Percentiles rank a stretch among this genome's conserved stretches.
Evolutionary conservation across 2,888 invertebrate species (phyloP).

Genomic region (Acrobasis suavella): DNA sequence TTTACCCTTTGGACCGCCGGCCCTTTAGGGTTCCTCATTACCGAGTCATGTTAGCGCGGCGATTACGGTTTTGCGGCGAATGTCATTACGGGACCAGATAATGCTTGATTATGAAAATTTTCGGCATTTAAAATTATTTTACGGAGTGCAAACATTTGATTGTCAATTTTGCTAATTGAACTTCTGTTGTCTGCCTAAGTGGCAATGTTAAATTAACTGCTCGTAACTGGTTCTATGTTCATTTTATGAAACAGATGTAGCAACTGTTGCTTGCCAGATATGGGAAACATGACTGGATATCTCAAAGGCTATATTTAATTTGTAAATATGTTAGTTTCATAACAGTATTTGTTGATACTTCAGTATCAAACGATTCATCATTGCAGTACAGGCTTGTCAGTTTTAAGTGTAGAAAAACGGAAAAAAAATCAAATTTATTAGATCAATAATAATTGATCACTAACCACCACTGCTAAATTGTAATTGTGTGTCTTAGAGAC

Average conservation of each 20-base stretch:
- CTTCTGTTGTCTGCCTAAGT: constrained; percentile 30
- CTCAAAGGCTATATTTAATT: too few relatives aligned
- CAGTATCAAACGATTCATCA: too few relatives aligned
- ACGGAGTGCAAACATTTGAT: constrained; percentile 50
- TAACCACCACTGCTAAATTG: too few relatives aligned
- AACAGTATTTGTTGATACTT: too few relatives aligned
- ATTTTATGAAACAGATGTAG: not conserved
- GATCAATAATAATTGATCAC: too few relatives aligned
- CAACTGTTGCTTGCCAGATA: not conserved
- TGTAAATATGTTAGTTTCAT: too few relatives aligned
- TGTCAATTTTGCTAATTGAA: constrained; percentile 50
- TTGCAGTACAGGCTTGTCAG: too few relatives aligned
- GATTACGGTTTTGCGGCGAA: constrained; percentile 67
- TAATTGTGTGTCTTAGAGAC: too few relatives aligned
- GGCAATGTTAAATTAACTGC: not conserved
- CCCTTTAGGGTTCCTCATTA: constrained; percentile 50
- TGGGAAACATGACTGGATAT: not conserved
- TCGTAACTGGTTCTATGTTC: not conserved
- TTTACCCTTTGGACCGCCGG: constrained; percentile 45
- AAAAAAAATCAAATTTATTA: too few relatives aligned
- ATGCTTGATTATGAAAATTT: constrained; percentile 68
- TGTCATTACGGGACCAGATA: constrained; percentile 61
- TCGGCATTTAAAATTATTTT: constrained; percentile 55
- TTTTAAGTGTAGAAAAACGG: too few relatives aligned
- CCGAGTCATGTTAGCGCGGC: constrained; percentile 60